Evolutionary conservation across 2,797 vertebrate genomes (phyloP).

Genomic region (Acrossocheilus wenchowensis): DNA sequence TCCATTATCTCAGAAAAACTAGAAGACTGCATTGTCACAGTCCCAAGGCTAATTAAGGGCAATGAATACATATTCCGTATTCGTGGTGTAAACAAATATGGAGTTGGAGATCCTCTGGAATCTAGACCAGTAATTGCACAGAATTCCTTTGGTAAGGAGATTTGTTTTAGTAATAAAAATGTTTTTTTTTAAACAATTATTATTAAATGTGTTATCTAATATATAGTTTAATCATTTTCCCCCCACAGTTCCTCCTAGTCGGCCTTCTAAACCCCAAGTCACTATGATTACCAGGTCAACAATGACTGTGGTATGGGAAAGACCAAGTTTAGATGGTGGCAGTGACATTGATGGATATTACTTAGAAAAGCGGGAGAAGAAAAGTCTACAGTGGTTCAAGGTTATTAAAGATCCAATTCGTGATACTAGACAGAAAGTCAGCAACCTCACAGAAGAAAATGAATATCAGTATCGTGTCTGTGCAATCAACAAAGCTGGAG

Average conservation of each 20-base stretch:
- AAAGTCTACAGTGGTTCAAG: constrained; percentile 97
- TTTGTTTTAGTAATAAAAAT: background rate
- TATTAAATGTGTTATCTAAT: background rate
- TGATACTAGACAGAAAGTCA: constrained; percentile 96
- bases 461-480: constrained; percentile 96
- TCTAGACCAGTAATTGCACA: constrained; percentile 89
- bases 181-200: background rate
- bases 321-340: constrained; percentile 91
- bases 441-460: constrained; percentile 86
- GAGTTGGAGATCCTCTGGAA: constrained; percentile 92
- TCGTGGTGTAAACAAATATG: constrained; percentile 95
- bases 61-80: constrained; percentile 98
- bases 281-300: constrained; percentile 93
- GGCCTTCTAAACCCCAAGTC: constrained; percentile 90
- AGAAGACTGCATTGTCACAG: constrained; percentile 88
- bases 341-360: constrained; percentile 96
- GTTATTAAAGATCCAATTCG: constrained; percentile 94
- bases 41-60: constrained; percentile 94
- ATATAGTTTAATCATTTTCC: constrained; percentile 38
- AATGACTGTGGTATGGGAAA: constrained; percentile 96
- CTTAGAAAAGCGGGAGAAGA: constrained; percentile 96
- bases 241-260: constrained; percentile 88
- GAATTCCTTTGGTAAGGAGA: constrained; percentile 92
- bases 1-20: constrained; percentile 95
- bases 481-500: constrained; percentile 95